Percentiles rank a stretch among this genome's conserved stretches.
Evolutionary conservation across 2,888 invertebrate genomes (phyloP).

Genomic region (Scaptomyza parva): DNA sequence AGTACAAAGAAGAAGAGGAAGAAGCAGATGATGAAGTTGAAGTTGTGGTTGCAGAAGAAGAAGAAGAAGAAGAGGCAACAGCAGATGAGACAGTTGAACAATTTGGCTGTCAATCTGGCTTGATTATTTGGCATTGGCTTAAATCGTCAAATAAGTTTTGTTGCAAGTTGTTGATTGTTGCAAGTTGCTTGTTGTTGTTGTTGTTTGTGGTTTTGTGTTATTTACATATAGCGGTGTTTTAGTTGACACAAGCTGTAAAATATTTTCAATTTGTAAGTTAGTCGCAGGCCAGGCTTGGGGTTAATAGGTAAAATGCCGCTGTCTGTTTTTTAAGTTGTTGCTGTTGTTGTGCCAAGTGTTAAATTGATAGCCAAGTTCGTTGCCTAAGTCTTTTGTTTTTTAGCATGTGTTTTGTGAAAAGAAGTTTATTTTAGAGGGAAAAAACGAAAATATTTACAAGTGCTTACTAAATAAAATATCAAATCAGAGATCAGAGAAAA

Average conservation of each 20-base stretch:
- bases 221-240: constrained; percentile 45
- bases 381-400: constrained; percentile 70
- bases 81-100: constrained; percentile 50
- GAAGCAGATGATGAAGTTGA: constrained; percentile 42
- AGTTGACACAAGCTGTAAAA: constrained; percentile 34
- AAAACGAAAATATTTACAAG: no score
- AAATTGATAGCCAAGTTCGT: constrained; percentile 66
- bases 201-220: no score
- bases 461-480: no score
- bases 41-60: no score
- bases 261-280: constrained; percentile 51
- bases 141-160: constrained; percentile 40
- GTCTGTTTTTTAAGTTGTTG: constrained; percentile 1
- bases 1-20: constrained; percentile 30
- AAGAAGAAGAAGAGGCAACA: constrained; percentile 18
- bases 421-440: no score
- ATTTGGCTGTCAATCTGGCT: constrained; percentile 71
- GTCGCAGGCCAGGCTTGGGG: constrained; percentile 50
- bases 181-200: constrained; percentile 32
- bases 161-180: constrained; percentile 3
- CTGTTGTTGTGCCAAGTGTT: constrained; percentile 47
- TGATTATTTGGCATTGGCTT: constrained; percentile 79
- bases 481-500: no score
- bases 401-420: neutral
- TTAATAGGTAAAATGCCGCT: constrained; percentile 42